phyloP scores from a whole-genome alignment of 2,888 invertebrate genomes.

The Himalopsyche kuldschensis region DNA sequence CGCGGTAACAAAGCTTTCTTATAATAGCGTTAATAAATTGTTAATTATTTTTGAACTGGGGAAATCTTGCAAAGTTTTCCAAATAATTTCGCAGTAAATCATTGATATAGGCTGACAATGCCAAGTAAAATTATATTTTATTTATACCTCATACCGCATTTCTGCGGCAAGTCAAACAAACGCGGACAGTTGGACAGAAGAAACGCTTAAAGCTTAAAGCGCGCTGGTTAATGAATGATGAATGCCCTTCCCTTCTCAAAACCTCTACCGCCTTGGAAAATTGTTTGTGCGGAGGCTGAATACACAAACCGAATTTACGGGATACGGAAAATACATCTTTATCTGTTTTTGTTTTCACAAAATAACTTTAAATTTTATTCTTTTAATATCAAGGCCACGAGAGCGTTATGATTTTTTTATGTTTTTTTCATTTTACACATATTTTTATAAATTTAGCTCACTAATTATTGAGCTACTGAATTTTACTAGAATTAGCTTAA shows the following conservation, averaged over 20 bases:
- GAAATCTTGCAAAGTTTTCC: too few species aligned
- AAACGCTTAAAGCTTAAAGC: background rate
- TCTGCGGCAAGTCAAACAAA: background rate
- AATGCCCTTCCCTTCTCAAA: background rate
- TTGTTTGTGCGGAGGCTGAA: background rate
- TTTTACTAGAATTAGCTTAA: too few species aligned
- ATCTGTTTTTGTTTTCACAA: background rate
- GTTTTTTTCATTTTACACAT: too few species aligned
- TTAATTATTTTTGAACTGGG: too few species aligned
- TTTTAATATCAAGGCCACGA: too few species aligned
- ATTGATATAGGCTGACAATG: background rate
- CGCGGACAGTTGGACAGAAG: background rate
- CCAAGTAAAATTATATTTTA: background rate
- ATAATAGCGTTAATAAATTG: too few species aligned
- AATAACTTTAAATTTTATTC: background rate
- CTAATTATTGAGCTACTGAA: too few species aligned
- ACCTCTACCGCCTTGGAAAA: background rate
- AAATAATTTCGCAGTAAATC: too few species aligned
- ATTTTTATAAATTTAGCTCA: too few species aligned
- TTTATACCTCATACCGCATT: background rate
- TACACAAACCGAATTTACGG: background rate
- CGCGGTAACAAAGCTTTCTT: too few species aligned
- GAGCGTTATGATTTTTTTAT: too few species aligned
- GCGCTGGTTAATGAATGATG: background rate
- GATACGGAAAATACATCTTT: background rate